Conservation (phyloP, 2,888 invertebrate species). For the Anoncus sp. region DNA sequence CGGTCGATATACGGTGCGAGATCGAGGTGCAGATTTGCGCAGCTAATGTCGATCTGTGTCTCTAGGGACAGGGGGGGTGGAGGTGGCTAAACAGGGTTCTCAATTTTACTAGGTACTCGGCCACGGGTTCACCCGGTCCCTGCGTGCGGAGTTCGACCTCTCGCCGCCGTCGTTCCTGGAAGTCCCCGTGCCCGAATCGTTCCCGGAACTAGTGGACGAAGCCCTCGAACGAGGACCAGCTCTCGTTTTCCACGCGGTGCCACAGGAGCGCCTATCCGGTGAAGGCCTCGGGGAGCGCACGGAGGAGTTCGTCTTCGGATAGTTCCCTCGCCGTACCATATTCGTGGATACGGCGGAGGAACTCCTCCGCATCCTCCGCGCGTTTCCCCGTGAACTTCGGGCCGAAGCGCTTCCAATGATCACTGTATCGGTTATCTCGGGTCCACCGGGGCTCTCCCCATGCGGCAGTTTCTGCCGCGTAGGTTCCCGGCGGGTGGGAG, state of each 20-base stretch:
- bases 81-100: background rate
- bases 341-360: background rate
- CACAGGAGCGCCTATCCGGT: background rate
- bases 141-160: conserved; percentile 12
- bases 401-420: too few relatives aligned
- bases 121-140: background rate
- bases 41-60: conserved; percentile 11
- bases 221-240: background rate
- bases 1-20: background rate
- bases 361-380: conserved; percentile 15
- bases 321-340: background rate
- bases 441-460: too few relatives aligned
- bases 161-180: conserved; percentile 4
- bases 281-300: conserved; percentile 10
- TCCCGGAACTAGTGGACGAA: conserved; percentile 6
- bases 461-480: too few relatives aligned
- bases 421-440: too few relatives aligned
- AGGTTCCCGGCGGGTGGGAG: too few relatives aligned
- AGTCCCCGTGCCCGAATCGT: background rate
- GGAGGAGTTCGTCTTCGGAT: conserved; percentile 14
- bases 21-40: conserved; percentile 19
- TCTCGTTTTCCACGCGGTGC: background rate
- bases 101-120: background rate
- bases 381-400: background rate
- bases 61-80: conserved; percentile 1